phyloP scores from a whole-genome alignment of 2,888 invertebrate genomes.

The Acrocera orbiculus region DNA sequence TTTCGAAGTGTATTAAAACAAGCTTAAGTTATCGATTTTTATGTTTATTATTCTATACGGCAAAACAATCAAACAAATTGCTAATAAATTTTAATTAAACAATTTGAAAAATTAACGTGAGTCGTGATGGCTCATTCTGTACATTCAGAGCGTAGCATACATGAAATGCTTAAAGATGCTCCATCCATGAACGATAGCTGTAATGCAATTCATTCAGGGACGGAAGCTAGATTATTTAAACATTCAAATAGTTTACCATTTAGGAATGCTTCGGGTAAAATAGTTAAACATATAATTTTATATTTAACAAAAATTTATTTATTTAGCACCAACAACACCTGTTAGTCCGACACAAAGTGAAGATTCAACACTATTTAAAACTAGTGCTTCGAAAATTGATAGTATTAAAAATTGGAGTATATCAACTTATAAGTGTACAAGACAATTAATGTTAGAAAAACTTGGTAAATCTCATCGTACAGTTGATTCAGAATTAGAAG shows the following conservation, averaged over 20 bases:
- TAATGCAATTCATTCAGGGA: constrained; percentile 55
- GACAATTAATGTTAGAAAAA: constrained; percentile 90
- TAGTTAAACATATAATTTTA: background rate
- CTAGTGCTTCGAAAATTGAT: constrained; percentile 71
- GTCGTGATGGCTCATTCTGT: constrained; percentile 20
- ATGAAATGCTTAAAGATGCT: constrained; percentile 72
- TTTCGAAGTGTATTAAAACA: too few relatives aligned
- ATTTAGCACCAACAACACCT: constrained; percentile 33
- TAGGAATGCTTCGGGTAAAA: constrained; percentile 45
- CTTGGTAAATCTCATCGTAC: constrained; percentile 85
- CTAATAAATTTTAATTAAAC: too few relatives aligned
- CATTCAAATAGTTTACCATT: constrained; percentile 52
- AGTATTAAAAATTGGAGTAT: constrained; percentile 92
- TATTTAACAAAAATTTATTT: background rate
- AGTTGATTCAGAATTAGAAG: constrained; percentile 82
- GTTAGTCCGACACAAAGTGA: constrained; percentile 42
- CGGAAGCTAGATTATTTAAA: constrained; percentile 46
- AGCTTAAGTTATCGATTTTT: too few relatives aligned
- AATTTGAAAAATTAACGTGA: constrained; percentile 5
- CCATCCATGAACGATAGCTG: constrained; percentile 60
- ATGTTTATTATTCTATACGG: too few relatives aligned
- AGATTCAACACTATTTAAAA: constrained; percentile 36
- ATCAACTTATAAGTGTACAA: constrained; percentile 95
- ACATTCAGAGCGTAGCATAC: constrained; percentile 37
- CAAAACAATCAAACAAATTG: too few relatives aligned